Evolutionary conservation across 2,888 invertebrate genomes (phyloP).

Genomic region (Rhagium mordax): DNA sequence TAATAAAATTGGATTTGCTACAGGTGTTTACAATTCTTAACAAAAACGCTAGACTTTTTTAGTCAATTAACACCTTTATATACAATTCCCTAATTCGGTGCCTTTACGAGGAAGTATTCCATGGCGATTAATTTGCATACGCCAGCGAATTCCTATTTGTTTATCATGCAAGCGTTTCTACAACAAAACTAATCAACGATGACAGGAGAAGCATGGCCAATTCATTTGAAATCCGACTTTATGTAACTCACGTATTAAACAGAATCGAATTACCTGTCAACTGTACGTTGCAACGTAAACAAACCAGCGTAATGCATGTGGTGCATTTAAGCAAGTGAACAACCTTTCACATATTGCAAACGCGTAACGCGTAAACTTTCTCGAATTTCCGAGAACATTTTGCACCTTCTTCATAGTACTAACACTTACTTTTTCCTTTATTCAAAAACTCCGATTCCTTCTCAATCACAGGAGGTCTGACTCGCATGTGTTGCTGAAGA

Average conservation of each 20-base stretch:
- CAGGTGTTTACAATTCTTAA: no score
- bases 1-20: no score
- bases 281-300: slow-evolving; percentile 24
- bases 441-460: slow-evolving; percentile 63
- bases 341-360: slow-evolving; percentile 44
- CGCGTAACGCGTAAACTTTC: slow-evolving; percentile 4
- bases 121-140: no score
- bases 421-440: slow-evolving; percentile 67
- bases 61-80: no score
- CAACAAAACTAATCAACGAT: neutral
- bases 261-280: slow-evolving; percentile 13
- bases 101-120: no score
- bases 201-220: neutral
- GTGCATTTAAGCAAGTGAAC: slow-evolving; percentile 17
- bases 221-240: slow-evolving; percentile 16
- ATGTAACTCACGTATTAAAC: slow-evolving; percentile 29
- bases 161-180: neutral
- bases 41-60: no score
- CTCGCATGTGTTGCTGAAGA: slow-evolving; percentile 46
- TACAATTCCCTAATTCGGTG: no score
- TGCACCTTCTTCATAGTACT: neutral
- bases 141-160: no score
- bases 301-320: slow-evolving; percentile 23
- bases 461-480: slow-evolving; percentile 44
- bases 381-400: slow-evolving; percentile 8